Conservation (phyloP, 1,140 invertebrate species). For the Meteorus sp. region DNA sequence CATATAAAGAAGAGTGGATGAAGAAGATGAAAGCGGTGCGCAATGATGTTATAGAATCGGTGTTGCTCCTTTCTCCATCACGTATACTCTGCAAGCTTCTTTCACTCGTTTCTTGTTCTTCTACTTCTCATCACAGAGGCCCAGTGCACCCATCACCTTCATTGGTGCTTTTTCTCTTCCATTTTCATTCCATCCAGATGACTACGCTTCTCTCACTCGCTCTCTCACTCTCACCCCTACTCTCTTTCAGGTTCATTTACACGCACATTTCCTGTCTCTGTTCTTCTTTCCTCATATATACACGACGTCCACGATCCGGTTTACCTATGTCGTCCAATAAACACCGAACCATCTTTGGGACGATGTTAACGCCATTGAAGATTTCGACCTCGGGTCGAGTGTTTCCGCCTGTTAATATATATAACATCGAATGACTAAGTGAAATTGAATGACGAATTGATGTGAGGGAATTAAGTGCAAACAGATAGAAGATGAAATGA, state of each 20-base stretch:
- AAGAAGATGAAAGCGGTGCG: too few relatives aligned
- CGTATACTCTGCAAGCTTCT: too few relatives aligned
- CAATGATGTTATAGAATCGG: too few relatives aligned
- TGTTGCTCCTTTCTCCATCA: too few relatives aligned
- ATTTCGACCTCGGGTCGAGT: conserved; percentile 1
- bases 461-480: too few relatives aligned
- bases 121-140: neutral
- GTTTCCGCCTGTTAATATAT: conserved; percentile 22
- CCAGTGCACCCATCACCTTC: neutral
- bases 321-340: conserved; percentile 57
- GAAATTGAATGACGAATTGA: too few relatives aligned
- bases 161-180: neutral
- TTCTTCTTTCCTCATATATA: neutral
- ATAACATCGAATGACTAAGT: too few relatives aligned
- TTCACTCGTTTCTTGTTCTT: neutral
- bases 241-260: conserved; percentile 21
- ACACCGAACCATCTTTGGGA: conserved; percentile 41
- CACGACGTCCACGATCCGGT: conserved; percentile 54
- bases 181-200: conserved; percentile 21
- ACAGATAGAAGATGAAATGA: too few relatives aligned
- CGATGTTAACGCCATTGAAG: conserved; percentile 26
- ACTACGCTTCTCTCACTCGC: conserved; percentile 8
- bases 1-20: too few relatives aligned
- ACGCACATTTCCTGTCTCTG: neutral
- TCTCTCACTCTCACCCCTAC: conserved; percentile 9